Evolutionary conservation across 2,113 vertebrate genomes (phyloP).

Genomic region (Micromys minutus): DNA sequence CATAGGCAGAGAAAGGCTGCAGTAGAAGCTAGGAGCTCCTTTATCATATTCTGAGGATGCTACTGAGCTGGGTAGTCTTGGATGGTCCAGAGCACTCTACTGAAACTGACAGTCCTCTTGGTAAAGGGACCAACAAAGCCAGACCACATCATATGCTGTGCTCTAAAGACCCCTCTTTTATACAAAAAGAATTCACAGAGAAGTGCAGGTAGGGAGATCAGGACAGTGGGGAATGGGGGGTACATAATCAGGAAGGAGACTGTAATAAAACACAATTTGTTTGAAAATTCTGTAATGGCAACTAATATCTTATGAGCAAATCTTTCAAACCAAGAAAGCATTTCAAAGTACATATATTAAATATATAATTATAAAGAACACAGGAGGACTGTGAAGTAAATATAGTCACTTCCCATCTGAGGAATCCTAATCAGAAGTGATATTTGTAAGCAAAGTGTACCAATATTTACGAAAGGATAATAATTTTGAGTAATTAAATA

Average conservation of each 20-base stretch:
- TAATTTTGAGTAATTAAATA: slow-evolving; percentile 89
- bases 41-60: too few species aligned
- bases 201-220: not conserved
- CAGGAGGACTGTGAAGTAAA: not conserved
- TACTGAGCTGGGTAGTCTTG: not conserved
- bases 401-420: slow-evolving; percentile 42
- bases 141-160: not conserved
- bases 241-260: not conserved
- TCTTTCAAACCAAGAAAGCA: not conserved
- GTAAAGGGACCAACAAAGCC: too few species aligned
- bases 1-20: not conserved
- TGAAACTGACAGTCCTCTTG: not conserved
- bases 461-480: slow-evolving; percentile 85
- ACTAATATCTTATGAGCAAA: not conserved
- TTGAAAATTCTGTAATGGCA: not conserved
- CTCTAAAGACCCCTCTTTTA: not conserved
- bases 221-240: not conserved
- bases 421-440: slow-evolving; percentile 71
- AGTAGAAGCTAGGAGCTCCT: not conserved
- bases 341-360: not conserved
- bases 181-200: not conserved
- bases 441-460: slow-evolving; percentile 78
- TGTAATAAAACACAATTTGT: not conserved
- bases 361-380: not conserved
- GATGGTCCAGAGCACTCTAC: fast-evolving